phyloP scores from a whole-genome alignment of 2,113 vertebrate genomes.

The Cynoglossus semilaevis region DNA sequence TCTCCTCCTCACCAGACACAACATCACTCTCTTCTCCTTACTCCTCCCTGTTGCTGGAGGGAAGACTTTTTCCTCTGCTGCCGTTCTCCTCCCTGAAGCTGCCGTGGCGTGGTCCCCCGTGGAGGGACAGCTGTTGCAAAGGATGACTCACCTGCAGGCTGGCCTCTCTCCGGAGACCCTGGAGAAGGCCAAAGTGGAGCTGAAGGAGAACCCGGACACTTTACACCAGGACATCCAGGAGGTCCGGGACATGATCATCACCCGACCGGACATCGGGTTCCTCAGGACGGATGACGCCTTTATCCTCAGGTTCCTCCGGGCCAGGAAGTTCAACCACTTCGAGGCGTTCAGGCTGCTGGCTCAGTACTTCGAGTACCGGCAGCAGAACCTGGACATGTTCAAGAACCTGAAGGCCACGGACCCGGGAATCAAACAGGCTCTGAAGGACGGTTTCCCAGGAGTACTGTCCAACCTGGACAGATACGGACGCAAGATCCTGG shows the following conservation, averaged over 20 bases:
- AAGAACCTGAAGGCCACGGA: constrained; percentile 99
- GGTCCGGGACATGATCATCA: constrained; percentile 99
- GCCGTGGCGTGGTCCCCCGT: constrained; percentile 24
- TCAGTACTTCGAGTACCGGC: constrained; percentile 97
- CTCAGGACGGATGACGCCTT: constrained; percentile 97
- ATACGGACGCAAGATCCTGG: constrained; percentile 94
- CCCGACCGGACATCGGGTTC: constrained; percentile 96
- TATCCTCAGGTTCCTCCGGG: constrained; percentile 93
- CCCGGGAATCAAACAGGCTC: constrained; percentile 95
- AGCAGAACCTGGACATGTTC: constrained; percentile 99
- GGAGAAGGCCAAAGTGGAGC: constrained; percentile 96
- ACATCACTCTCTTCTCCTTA: constrained; percentile 20
- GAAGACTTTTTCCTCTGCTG: background rate
- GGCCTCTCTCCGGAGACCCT: constrained; percentile 96
- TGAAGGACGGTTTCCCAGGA: constrained; percentile 96
- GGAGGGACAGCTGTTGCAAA: constrained; percentile 59
- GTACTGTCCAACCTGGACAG: constrained; percentile 95
- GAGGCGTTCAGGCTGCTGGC: constrained; percentile 96
- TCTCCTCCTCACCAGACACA: constrained; percentile 38
- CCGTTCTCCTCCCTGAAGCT: constrained; percentile 11
- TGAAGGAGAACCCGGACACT: constrained; percentile 96
- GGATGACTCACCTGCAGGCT: constrained; percentile 98
- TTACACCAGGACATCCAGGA: constrained; percentile 98
- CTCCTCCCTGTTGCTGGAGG: constrained; percentile 52
- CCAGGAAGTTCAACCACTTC: constrained; percentile 98